Evolutionary conservation across 2,797 vertebrate species (phyloP).

Genomic region (Picus viridis): DNA sequence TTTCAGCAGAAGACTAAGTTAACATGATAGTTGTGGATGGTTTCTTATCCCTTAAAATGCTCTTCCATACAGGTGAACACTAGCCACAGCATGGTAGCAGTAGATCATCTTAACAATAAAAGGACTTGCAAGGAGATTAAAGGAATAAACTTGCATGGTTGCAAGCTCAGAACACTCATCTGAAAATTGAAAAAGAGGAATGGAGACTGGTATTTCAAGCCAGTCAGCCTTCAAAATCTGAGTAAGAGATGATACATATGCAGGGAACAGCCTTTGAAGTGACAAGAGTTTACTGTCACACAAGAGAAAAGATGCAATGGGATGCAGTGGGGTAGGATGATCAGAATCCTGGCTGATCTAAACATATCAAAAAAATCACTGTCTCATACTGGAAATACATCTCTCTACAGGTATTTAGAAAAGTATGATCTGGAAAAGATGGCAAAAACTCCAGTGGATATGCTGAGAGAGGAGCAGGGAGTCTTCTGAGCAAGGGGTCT

Average conservation of each 20-base stretch:
- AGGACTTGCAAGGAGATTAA: neutral
- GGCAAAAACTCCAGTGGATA: neutral
- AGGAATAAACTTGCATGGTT: neutral
- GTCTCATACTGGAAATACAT: neutral
- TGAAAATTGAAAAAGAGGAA: neutral
- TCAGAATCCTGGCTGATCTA: neutral
- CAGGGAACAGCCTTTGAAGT: neutral
- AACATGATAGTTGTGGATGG: neutral
- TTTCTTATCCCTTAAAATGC: neutral
- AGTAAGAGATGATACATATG: neutral
- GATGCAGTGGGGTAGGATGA: neutral
- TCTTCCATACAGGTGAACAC: neutral
- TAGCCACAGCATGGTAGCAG: neutral
- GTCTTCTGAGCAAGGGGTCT: neutral
- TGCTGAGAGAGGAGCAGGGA: neutral
- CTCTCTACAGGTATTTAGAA: neutral
- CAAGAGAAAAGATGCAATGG: neutral
- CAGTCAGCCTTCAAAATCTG: neutral
- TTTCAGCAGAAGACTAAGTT: neutral
- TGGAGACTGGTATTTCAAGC: neutral
- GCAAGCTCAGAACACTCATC: neutral
- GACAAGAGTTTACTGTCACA: neutral
- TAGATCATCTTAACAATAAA: neutral
- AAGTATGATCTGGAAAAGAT: neutral
- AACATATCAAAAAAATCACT: neutral